Evolutionary conservation across 2,888 invertebrate genomes (phyloP), one percentile per base, ranked within the genome.

Genomic region (Drosophila nr. medialis): DNA sequence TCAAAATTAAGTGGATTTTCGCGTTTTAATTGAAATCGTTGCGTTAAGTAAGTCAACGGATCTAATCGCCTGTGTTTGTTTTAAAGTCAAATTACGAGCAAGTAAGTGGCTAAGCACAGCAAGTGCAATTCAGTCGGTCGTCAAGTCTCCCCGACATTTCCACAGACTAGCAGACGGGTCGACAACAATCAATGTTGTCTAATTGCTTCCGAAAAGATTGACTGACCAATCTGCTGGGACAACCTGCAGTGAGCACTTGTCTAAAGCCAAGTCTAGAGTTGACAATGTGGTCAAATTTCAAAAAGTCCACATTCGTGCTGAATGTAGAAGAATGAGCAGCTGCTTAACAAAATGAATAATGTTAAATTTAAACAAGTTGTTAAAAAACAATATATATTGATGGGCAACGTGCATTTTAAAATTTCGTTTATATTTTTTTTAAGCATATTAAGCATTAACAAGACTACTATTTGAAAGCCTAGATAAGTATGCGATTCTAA

Each of bases 1-100:
- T 80, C 76, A 87, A 83, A 89, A 87, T 87, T 89, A 87, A 87
- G 86, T 89, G 86, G 80, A 77, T 83, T 83, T 83, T 78, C 71
- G 71, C 78, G 80, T 74, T 89, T 82, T 89, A 87, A 87, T 87
- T 87, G 86, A 87, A 87, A 76, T 74, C 69, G 74, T 69, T 80
- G 69, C 72, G 48, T 40, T 55, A 45, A 54, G 61, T 40, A 61
- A 67, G 38, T 42, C 63, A 65, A 50, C 55, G 53, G 48, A 18
- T 40, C 29, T 34, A 42, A 64, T 54, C 61, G 49, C 63, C 54
- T 54, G 38, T 48, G 64, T 71, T 72, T 66, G 56, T 54, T 79
- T 83, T 85, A 82, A 89, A 77, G 75, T 64, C 69, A 80, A 87
- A 84, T 75, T 63, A 81, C 13, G 65, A 64, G 67, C 63, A 62